Conservation (phyloP, 2,888 invertebrate species). For the Campopleginae sp. region DNA sequence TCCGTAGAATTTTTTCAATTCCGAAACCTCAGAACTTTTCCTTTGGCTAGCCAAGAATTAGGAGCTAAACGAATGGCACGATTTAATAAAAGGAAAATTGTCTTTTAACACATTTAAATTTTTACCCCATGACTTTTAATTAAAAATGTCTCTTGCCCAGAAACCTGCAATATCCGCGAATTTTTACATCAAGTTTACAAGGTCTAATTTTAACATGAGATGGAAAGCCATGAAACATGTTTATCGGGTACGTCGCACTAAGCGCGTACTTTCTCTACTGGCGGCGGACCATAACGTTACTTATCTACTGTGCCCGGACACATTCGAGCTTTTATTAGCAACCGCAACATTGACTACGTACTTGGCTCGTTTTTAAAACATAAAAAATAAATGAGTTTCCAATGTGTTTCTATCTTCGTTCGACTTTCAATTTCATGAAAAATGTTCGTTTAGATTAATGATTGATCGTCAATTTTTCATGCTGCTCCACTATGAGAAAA, state of each 20-base stretch:
- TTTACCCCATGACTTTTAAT: background rate
- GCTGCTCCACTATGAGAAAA: background rate
- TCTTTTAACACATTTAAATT: background rate
- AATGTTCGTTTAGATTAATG: background rate
- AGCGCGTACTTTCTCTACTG: conserved; percentile 20
- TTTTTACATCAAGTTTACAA: background rate
- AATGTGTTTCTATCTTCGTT: background rate
- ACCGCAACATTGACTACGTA: conserved; percentile 7
- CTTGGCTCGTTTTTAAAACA: background rate
- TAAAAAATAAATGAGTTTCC: conserved; percentile 24
- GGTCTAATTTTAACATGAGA: background rate
- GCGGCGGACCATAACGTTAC: conserved; percentile 48
- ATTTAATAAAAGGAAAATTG: background rate
- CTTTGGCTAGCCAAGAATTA: background rate
- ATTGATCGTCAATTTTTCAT: too few relatives aligned
- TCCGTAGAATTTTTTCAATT: too few relatives aligned
- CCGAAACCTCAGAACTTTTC: too few relatives aligned
- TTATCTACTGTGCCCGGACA: conserved; percentile 44
- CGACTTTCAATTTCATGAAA: background rate
- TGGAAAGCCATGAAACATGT: background rate
- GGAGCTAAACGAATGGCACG: background rate
- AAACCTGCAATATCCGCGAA: background rate
- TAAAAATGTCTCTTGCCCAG: background rate
- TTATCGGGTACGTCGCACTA: conserved; percentile 21
- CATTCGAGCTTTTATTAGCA: conserved; percentile 20